These are phyloP conservation scores for Pungitius pungitius DNA, from an alignment of 2,113 vertebrate species.

Conservation along the genomic window DNA sequence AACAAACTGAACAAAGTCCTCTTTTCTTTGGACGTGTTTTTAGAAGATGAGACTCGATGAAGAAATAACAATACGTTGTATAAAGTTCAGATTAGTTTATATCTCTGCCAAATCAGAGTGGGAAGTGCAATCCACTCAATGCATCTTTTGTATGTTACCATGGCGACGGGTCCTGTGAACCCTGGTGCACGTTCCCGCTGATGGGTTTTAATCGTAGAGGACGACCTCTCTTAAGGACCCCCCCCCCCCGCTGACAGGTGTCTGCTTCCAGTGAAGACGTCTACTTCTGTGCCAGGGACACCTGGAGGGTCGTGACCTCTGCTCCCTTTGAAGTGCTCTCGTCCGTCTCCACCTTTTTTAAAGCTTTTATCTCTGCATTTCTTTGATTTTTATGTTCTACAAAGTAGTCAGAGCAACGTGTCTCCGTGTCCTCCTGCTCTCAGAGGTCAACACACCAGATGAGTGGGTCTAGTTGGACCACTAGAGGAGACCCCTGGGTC, in stretches of 20 bases:
- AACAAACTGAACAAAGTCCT: constrained; percentile 1
- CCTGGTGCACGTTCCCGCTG: not conserved
- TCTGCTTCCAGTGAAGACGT: constrained; percentile 62
- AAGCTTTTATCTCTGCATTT: not conserved
- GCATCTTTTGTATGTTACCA: constrained; percentile 4
- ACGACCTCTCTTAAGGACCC: constrained; percentile 15
- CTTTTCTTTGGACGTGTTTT: constrained; percentile 24
- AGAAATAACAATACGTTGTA: constrained; percentile 10
- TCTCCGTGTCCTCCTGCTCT: too few relatives aligned
- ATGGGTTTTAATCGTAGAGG: too few relatives aligned
- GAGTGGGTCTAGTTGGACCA: too few relatives aligned
- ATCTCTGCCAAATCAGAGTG: constrained; percentile 24
- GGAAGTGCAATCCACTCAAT: not conserved
- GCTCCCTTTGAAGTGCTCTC: not conserved
- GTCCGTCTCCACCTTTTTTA: not conserved
- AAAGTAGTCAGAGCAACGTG: too few relatives aligned
- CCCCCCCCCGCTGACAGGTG: constrained; percentile 25
- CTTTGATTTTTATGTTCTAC: not conserved
- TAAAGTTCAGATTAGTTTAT: not conserved
- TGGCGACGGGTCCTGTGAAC: constrained; percentile 1
- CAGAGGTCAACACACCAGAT: too few relatives aligned
- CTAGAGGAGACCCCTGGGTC: too few relatives aligned
- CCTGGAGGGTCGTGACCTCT: constrained; percentile 50
- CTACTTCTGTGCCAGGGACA: constrained; percentile 61
- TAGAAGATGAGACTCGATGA: constrained; percentile 33